Conservation (phyloP, 2,113 vertebrate species). For the Austrofundulus limnaeus region DNA sequence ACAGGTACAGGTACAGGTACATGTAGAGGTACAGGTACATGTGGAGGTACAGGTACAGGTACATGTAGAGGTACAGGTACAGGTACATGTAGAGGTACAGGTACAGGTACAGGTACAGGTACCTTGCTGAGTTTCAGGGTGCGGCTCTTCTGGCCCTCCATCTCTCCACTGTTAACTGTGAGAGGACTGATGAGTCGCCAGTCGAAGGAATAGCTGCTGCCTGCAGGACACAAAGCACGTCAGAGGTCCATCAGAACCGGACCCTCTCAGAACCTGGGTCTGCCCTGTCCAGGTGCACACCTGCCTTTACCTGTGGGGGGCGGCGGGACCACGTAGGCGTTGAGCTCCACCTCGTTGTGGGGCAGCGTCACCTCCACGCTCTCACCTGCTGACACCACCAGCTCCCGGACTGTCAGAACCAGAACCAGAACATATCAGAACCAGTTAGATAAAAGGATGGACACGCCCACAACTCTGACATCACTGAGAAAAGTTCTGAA, state of each 20-base stretch:
- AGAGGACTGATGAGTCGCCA: slow-evolving; percentile 94
- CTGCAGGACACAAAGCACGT: slow-evolving; percentile 61
- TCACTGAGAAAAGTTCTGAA: too few relatives aligned
- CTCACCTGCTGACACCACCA: slow-evolving; percentile 94
- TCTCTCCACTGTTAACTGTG: slow-evolving; percentile 91
- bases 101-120: not conserved
- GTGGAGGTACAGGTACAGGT: too few relatives aligned
- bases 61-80: too few relatives aligned
- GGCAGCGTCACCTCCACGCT: slow-evolving; percentile 93
- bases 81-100: too few relatives aligned
- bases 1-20: too few relatives aligned
- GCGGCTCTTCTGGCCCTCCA: slow-evolving; percentile 88
- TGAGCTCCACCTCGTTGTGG: slow-evolving; percentile 88
- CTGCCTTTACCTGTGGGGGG: slow-evolving; percentile 79
- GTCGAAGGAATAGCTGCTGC: slow-evolving; percentile 86
- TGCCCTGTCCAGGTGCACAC: not conserved
- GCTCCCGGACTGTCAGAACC: slow-evolving; percentile 76
- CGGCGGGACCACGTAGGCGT: slow-evolving; percentile 87
- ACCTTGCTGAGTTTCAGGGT: slow-evolving; percentile 93
- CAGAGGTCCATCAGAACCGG: not conserved
- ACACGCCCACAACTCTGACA: too few relatives aligned
- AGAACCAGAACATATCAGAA: not conserved
- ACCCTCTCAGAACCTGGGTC: too few relatives aligned
- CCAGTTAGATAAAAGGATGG: too few relatives aligned
- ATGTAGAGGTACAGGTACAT: too few relatives aligned